phyloP scores from a whole-genome alignment of 2,113 vertebrate species.

The Cololabis saira region DNA sequence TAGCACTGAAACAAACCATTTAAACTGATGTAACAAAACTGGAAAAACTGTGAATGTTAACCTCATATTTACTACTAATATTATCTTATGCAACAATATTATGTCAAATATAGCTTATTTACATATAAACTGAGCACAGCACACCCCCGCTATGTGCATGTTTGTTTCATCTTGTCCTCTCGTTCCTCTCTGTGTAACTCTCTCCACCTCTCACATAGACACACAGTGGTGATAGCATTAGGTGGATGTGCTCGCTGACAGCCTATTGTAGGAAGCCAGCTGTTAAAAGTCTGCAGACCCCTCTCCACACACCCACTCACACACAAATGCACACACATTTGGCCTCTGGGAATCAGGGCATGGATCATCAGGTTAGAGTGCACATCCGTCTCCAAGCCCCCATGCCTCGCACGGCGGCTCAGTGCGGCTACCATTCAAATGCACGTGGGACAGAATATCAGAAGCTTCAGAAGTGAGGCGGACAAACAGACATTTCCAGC shows the following conservation, averaged over 20 bases:
- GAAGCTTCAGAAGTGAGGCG: constrained; percentile 24
- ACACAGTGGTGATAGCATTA: constrained; percentile 54
- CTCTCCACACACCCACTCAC: constrained; percentile 19
- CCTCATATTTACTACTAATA: background rate
- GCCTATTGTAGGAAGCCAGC: constrained; percentile 67
- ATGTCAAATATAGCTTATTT: background rate
- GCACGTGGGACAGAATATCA: constrained; percentile 55
- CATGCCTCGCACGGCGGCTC: constrained; percentile 13
- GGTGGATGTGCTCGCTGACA: constrained; percentile 55
- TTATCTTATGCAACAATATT: constrained; percentile 1
- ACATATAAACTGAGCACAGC: background rate
- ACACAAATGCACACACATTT: constrained; percentile 20
- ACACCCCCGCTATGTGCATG: background rate
- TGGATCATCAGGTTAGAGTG: constrained; percentile 73
- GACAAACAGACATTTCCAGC: constrained; percentile 35
- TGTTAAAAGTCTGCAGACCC: constrained; percentile 58
- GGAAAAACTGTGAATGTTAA: background rate
- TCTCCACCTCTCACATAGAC: constrained; percentile 48
- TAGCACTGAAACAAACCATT: background rate
- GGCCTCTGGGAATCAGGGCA: constrained; percentile 64
- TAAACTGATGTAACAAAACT: background rate
- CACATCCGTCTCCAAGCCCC: constrained; percentile 61
- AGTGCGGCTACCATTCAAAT: constrained; percentile 46
- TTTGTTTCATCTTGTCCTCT: constrained; percentile 12
- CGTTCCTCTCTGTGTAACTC: constrained; percentile 17